A percentile compares a stretch with the other conserved stretches of the same genome.
Evolutionary conservation across 92 coral and sea anemone genomes (phyloP).

Genomic region (Zoanthus solanderi): DNA sequence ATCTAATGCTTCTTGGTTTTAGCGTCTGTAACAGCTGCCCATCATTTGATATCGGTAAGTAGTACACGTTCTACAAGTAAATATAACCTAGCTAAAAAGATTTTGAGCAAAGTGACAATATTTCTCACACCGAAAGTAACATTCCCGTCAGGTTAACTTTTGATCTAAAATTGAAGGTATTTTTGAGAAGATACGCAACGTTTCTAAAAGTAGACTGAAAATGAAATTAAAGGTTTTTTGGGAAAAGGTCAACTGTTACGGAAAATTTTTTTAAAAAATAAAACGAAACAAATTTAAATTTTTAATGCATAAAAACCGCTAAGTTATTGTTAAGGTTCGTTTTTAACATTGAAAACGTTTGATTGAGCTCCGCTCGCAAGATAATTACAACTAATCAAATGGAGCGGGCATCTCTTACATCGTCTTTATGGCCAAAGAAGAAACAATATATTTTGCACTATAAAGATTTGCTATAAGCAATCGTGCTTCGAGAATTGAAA

Average conservation of each 20-base stretch:
- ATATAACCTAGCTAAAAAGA: background rate
- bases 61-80: background rate
- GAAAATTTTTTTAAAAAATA: background rate
- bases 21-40: background rate
- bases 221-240: no score
- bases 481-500: constrained; percentile 5
- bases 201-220: no score
- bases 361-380: background rate
- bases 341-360: background rate
- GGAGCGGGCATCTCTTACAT: background rate
- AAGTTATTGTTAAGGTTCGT: background rate
- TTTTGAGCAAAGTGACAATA: background rate
- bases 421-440: background rate
- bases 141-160: background rate
- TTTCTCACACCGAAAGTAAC: background rate
- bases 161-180: background rate
- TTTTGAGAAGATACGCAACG: background rate
- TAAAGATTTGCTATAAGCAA: background rate
- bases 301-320: background rate
- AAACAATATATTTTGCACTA: background rate
- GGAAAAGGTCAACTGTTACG: no score
- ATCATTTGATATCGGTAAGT: constrained; percentile 32
- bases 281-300: background rate
- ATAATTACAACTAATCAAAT: background rate
- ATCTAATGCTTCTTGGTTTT: background rate